Conservation (phyloP, 1,140 invertebrate species). For the Cydia pomonella region DNA sequence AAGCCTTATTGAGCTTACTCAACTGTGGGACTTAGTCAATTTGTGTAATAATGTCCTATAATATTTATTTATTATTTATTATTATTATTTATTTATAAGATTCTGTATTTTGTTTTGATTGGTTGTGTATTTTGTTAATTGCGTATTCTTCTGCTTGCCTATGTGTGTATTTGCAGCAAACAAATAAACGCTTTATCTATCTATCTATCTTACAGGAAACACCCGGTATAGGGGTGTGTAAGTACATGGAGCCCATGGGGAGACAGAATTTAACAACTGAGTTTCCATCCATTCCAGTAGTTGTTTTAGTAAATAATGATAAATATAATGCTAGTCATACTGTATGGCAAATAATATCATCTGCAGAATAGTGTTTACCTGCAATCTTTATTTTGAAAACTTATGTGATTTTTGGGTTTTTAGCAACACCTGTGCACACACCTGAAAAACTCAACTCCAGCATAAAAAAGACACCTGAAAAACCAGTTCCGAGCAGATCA, state of each 20-base stretch:
- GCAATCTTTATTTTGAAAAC: neutral
- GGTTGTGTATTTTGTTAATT: no score
- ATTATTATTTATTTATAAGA: no score
- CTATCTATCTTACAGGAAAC: no score
- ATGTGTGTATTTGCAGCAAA: no score
- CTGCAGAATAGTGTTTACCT: neutral
- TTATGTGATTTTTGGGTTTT: neutral
- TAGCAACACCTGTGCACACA: slow-evolving; percentile 36
- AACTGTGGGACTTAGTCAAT: no score
- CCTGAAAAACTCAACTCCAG: slow-evolving; percentile 32
- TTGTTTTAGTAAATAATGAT: neutral
- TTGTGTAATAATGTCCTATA: no score
- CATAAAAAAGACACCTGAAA: slow-evolving; percentile 37
- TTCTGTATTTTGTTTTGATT: no score
- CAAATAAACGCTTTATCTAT: no score
- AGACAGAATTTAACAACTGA: neutral
- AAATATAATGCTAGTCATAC: neutral
- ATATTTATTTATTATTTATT: no score
- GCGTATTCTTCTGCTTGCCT: no score
- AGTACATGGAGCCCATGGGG: neutral
- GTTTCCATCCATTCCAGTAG: neutral
- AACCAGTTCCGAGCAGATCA: slow-evolving; percentile 31
- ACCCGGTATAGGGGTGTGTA: no score
- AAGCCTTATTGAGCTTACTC: no score
- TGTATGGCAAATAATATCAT: neutral